Base-by-base conservation (phyloP, 2,888 invertebrate species). In the Rhamphomyia laevipes region DNA sequence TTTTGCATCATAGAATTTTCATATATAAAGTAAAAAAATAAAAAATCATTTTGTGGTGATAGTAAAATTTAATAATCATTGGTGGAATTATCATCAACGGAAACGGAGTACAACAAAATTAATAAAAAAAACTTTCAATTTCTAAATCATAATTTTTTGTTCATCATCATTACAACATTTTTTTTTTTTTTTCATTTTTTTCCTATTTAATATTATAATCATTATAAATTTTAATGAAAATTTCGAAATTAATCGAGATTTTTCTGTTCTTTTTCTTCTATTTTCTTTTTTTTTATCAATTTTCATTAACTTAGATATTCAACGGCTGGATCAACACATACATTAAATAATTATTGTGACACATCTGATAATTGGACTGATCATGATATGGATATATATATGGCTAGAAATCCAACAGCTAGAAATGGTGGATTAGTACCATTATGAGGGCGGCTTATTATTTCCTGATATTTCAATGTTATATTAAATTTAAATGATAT, bases 371-470 rank as follows among this genome's bases (percentile, higher is more conserved):
- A 86, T 69, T 93, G 92, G 92, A 91, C 92, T 59, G 92, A 92
- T 71, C 91, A 92, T 69, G 92, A 92, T 66, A 90, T 92, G 86
- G 92, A 92, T 61, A 91, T 92, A 63, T 92, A 93, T 72, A 90
- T 91, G 84, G 86, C 91, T 51, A 80, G 91, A 63, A 91, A 92
- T 73, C 87, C 89, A 53, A 89, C 88, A 45, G 83, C 88, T 50
- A 78, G 88, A 62, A 84, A 86, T 65, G 88, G 88, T 65, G 88
- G 88, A 56, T 74, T 89, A 63, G 88, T 88, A 66, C 89, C 87
- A 56, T 81, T 87, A 75, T 87, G 79, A 71, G 69, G 67, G 65
- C 68, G 63, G 58, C 64, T 67, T 61, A 62, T 66, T 59, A 59
- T 68, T 61, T 67, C 69, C 64, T 70, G 70, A 71, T 69, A 69